Evolutionary conservation across 1,140 invertebrate genomes (phyloP).

Genomic region (Bombus waltoni): DNA sequence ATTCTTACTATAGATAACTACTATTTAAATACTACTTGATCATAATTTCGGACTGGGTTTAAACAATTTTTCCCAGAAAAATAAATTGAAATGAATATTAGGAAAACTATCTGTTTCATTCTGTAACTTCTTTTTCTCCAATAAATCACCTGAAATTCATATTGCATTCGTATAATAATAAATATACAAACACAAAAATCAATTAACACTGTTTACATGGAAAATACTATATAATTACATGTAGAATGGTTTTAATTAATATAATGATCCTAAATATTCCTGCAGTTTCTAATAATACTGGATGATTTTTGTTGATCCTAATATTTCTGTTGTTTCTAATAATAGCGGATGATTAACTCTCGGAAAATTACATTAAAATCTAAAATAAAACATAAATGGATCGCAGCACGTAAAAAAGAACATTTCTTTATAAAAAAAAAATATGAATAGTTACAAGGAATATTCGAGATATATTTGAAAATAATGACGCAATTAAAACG

Average conservation of each 20-base stretch:
- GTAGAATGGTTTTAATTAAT: background rate
- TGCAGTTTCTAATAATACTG: too few species aligned
- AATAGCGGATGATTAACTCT: too few species aligned
- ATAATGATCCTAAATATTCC: background rate
- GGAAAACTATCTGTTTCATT: background rate
- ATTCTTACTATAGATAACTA: background rate
- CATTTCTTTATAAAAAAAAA: too few species aligned
- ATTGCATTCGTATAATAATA: constrained; percentile 36
- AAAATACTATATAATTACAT: background rate
- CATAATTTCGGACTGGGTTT: constrained; percentile 76
- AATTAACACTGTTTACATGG: background rate
- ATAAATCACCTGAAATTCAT: constrained; percentile 73
- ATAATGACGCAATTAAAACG: too few species aligned
- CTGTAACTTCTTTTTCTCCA: constrained; percentile 58
- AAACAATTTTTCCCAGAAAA: constrained; percentile 78
- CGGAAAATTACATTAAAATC: too few species aligned
- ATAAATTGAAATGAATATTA: constrained; percentile 48
- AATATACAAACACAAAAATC: background rate
- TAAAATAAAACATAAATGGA: too few species aligned
- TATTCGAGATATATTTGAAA: too few species aligned
- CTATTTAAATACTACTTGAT: background rate
- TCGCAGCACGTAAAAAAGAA: too few species aligned
- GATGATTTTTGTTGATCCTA: too few species aligned
- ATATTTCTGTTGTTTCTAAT: too few species aligned
- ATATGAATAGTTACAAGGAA: too few species aligned